phyloP scores from a whole-genome alignment of 2,797 vertebrate genomes.

The Sylvia borin region DNA sequence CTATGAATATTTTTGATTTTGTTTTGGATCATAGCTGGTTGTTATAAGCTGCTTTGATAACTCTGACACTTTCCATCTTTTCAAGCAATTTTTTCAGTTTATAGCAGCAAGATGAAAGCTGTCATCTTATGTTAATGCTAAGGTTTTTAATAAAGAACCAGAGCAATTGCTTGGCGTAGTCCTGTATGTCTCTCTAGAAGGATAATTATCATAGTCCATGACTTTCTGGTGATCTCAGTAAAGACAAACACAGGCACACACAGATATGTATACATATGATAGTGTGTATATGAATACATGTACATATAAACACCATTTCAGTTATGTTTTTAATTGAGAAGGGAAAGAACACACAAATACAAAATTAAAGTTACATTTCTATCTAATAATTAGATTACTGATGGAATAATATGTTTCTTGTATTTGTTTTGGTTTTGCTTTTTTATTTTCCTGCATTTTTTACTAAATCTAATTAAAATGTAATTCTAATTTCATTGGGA shows the following conservation, averaged over 20 bases:
- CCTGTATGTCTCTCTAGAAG: not conserved
- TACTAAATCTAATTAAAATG: not conserved
- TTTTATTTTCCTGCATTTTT: not conserved
- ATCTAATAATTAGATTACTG: not conserved
- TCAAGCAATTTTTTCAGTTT: not conserved
- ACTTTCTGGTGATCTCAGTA: not conserved
- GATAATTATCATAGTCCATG: not conserved
- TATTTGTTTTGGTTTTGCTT: not conserved
- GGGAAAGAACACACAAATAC: not conserved
- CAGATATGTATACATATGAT: fast-evolving
- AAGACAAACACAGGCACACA: not conserved
- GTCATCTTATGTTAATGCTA: not conserved
- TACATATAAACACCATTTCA: not conserved
- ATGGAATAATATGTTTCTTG: not conserved
- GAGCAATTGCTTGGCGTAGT: not conserved
- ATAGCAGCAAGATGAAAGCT: not conserved
- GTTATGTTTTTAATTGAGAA: not conserved
- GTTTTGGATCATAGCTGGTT: not conserved
- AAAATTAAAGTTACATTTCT: not conserved
- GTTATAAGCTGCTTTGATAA: not conserved
- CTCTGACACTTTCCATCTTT: not conserved
- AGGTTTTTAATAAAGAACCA: not conserved
- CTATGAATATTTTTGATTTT: not conserved
- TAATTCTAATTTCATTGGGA: not conserved
- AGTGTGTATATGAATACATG: not conserved